These are phyloP conservation scores for Habroteleia sp. DNA, from an alignment of 2,888 invertebrate genomes.

Conservation along the genomic window DNA sequence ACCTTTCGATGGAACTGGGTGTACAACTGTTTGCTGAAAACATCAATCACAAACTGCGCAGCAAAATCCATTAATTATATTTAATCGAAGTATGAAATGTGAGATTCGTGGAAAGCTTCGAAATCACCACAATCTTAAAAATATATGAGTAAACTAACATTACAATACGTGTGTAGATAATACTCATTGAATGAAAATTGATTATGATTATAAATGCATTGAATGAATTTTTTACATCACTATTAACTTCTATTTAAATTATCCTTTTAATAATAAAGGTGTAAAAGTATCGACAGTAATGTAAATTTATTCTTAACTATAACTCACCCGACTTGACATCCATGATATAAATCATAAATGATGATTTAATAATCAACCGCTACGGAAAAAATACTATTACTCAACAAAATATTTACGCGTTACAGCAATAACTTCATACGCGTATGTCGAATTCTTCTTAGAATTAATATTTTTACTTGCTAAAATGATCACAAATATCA, in stretches of 20 bases:
- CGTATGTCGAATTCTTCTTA: constrained; percentile 27
- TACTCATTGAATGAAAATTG: constrained; percentile 2
- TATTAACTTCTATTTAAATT: constrained; percentile 14
- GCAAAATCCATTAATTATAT: constrained; percentile 9
- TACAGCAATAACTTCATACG: constrained; percentile 20
- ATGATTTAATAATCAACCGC: constrained; percentile 21
- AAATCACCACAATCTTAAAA: constrained; percentile 43
- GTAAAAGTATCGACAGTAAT: constrained; percentile 17
- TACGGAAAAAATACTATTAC: constrained; percentile 27
- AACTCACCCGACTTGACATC: constrained; percentile 40
- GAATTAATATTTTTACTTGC: constrained; percentile 27
- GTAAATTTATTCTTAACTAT: constrained; percentile 22
- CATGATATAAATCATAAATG: constrained; percentile 27
- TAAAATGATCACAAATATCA: constrained; percentile 54
- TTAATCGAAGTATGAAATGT: constrained; percentile 18
- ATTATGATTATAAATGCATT: constrained; percentile 13
- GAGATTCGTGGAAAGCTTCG: constrained; percentile 75
- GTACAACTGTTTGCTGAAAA: background rate
- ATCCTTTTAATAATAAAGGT: constrained; percentile 4
- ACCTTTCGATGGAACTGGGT: too few relatives aligned
- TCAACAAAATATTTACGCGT: constrained; percentile 19
- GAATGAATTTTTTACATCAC: constrained; percentile 11
- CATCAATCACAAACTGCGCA: constrained; percentile 1
- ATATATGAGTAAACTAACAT: constrained; percentile 8
- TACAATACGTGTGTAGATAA: background rate